Base-by-base conservation (phyloP, 2,113 vertebrate species). In the Cepphus grylle region DNA sequence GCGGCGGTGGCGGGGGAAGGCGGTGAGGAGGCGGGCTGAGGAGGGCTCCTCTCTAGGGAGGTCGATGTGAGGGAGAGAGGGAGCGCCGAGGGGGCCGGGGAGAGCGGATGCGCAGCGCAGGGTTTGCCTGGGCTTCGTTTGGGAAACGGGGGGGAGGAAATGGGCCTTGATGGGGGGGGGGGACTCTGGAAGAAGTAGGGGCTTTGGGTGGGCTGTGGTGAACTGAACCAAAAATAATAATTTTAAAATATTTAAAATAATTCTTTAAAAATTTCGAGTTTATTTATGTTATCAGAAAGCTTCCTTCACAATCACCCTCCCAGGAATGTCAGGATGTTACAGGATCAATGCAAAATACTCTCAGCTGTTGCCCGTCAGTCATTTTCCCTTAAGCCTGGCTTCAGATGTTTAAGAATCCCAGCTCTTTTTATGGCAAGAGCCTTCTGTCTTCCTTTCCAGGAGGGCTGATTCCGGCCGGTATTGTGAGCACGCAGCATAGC, bases 341-440 rank as follows among this genome's bases (percentile, higher is more conserved):
- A 63, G 95, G 98, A 98, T 98, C 98, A 97, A 98, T 98, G 97
- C 97, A 94, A 59, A 97, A 90, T 95, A 47, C 94, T 78, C 86
- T 93, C 98, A 98, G 98, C 98, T 98, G 98, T 93, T 97, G 94
- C 93, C 98, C 94, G 98, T 98, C 98, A 97, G 92, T 98, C 98
- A 98, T 26, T 90, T 90, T 80, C 81, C 70, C 42, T 78, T 97
- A 94, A 98, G 98, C 98, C 98, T 92, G 97, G 94, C 97, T 97
- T 98, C 96, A 96, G 79, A 98, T 97, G 97, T 95, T 97, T 96
- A 94, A 96, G 97, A 97, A 98, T 97, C 97, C 66, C 96, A 97
- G 97, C 96, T 97, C 98, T 98, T 98, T 98, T 98, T 98, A 98
- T 97, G 97, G 97, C 96, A 93, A 67, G 95, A 94, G 95, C 93